These are phyloP conservation scores for Gracilinanus agilis DNA, from an alignment of 2,113 vertebrate genomes.

Conservation along the genomic window DNA sequence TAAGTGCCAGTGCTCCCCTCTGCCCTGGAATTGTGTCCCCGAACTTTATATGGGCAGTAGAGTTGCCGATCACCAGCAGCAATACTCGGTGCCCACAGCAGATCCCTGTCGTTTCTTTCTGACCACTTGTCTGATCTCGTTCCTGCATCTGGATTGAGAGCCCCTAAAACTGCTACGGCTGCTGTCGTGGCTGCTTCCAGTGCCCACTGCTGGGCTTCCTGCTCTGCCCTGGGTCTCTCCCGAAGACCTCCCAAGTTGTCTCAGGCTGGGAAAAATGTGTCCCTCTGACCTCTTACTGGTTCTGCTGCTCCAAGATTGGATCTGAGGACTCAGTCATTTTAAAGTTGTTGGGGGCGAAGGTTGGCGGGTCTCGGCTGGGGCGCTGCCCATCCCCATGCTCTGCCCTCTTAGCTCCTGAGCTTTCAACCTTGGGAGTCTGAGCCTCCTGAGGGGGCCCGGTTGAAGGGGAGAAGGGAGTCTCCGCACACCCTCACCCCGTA, in stretches of 20 bases:
- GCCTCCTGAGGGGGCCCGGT: too few species aligned
- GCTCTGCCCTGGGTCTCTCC: not conserved
- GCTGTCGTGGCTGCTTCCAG: not conserved
- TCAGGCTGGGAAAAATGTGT: not conserved
- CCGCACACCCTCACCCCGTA: too few species aligned
- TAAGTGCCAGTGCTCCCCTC: too few species aligned
- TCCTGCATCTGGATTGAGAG: not conserved
- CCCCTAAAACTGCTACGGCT: not conserved
- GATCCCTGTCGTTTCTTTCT: not conserved
- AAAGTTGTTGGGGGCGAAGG: not conserved
- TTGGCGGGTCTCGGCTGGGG: not conserved
- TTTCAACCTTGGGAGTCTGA: not conserved
- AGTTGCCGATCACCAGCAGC: not conserved
- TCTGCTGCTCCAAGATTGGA: not conserved
- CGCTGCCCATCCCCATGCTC: not conserved
- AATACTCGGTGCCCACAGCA: too few species aligned
- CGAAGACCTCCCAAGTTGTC: not conserved
- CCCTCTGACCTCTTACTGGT: not conserved
- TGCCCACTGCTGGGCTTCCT: too few species aligned
- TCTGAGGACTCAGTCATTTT: not conserved
- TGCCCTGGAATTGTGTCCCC: not conserved
- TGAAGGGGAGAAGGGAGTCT: too few species aligned
- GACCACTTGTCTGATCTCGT: not conserved
- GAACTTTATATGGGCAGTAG: not conserved
- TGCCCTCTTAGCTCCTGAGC: not conserved